A percentile compares a stretch with the other conserved stretches of the same genome.
phyloP scores from a whole-genome alignment of 2,113 vertebrate genomes.

The Oncorhynchus masou region DNA sequence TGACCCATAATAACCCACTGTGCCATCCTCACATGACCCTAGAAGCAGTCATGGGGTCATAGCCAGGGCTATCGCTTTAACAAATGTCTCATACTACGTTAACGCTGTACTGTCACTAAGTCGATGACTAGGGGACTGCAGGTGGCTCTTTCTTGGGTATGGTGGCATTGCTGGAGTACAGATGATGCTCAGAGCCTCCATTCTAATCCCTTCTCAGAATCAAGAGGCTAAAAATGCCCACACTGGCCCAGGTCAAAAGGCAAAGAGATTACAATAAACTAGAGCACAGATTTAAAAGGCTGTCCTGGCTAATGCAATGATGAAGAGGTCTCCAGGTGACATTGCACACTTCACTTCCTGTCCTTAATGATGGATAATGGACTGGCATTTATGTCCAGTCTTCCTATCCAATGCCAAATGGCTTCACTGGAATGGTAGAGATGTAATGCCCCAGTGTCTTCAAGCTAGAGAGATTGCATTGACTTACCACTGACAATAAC shows the following conservation, averaged over 20 bases:
- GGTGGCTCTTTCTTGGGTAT: slow-evolving; percentile 28
- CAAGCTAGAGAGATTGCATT: too few species aligned
- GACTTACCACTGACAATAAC: too few species aligned
- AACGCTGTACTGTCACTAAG: slow-evolving; percentile 42
- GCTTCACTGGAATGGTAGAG: too few species aligned
- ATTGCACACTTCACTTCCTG: slow-evolving; percentile 34
- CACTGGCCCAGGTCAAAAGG: slow-evolving; percentile 60
- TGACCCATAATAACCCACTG: background rate
- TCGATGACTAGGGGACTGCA: slow-evolving; percentile 46
- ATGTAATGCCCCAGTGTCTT: too few species aligned
- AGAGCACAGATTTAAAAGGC: slow-evolving; percentile 35
- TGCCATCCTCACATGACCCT: background rate
- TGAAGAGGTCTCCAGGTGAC: slow-evolving; percentile 18
- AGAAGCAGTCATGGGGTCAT: slow-evolving; percentile 7
- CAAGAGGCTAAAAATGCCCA: slow-evolving; percentile 55
- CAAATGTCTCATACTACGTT: slow-evolving; percentile 28
- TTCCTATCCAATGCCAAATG: background rate
- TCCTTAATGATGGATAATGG: slow-evolving; percentile 1
- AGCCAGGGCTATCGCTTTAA: slow-evolving; percentile 27
- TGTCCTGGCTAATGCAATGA: slow-evolving; percentile 43
- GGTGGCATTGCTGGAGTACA: slow-evolving; percentile 43
- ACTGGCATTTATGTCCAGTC: background rate
- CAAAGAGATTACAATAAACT: slow-evolving; percentile 59
- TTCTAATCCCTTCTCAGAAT: slow-evolving; percentile 58
- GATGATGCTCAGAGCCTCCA: slow-evolving; percentile 39